Base-by-base conservation (phyloP, 35 echinoderm and acorn worm genomes). In the Ophiothrix spiculata region DNA sequence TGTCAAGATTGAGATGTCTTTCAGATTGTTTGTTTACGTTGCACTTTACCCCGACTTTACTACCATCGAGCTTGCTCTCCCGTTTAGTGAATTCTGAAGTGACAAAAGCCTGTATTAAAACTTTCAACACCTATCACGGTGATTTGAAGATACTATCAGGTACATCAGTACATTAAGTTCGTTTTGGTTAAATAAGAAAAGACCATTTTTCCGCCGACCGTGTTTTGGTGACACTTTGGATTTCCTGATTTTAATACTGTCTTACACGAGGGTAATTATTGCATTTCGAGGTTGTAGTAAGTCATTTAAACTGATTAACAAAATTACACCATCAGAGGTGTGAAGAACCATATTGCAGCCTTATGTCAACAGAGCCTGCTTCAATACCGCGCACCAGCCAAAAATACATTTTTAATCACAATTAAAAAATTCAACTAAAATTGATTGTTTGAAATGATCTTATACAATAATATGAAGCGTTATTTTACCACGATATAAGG, bases 61-160 rank as follows among this genome's bases (percentile, higher is more conserved):
- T n/a, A n/a, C n/a, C n/a, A n/a, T n/a, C n/a, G 60, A 2, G 10
- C 17, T 69, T 25, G 60, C 29, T 15, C 60, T 69, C 8, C 23
- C 29, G 60, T 69, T 69, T 25, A 69, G 60, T 69, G 60, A n/a
- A 15, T 69, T 69, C 60, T 69, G 29, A 69, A 69, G 60, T n/a
- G 60, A 69, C 60, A 69, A 69, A 69, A 69, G 60, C 60, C 60
- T 69, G 60, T n/a, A 69, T 69, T 69, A 25, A 69, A 69, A 69
- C 60, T 69, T 69, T 69, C 60, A 69, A 69, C 60, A 69, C 60
- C 60, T 25, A n/a, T 2, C 60, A n/a, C 60, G 23, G n/a, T n/a
- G n/a, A 69, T n/a, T 69, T 69, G 23, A 21, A 69, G 8, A 10
- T 69, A 25, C 29, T n/a, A n/a, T n/a, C n/a, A n/a, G n/a, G n/a